Base-by-base conservation (phyloP, 2,888 invertebrate genomes). In the Drosophila melanosoma region DNA sequence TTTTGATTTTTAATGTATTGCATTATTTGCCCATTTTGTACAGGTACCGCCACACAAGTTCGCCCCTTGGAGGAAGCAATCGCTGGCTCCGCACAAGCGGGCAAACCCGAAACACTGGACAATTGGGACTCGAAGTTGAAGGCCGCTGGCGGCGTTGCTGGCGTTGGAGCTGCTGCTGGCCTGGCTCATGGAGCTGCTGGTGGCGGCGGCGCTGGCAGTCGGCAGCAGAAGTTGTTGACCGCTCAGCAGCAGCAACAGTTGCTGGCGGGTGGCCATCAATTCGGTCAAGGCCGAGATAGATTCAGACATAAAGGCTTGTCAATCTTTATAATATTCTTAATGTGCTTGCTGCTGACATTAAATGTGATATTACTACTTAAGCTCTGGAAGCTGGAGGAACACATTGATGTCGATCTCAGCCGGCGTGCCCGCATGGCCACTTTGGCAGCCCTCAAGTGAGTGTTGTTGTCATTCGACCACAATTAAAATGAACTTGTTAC, bases 331-430 rank as follows among this genome's bases (percentile, higher is more conserved):
- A 93, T 94, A 83, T 88, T 93, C 78, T 92, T 95, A 78, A 94
- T 96, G 93, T 94, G 96, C 88, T 93, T 95, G 78, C 94, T 95
- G 80, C 94, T 96, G 78, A 93, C 97, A 85, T 93, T 97, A 87
- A 97, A 97, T 94, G 96, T 96, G 78, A 94, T 97, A 92, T 95
- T 98, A 71, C 97, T 97, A 94, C 96, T 96, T 94, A 96, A 96
- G 93, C 94, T 98, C 81, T 96, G 96, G 96, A 94, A 95, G 81
- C 93, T 96, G 76, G 96, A 97, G 91, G 94, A 95, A 72, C 93
- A 91, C 79, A 92, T 92, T 74, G 93, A 93, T 60, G 87, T 84
- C 70, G 92, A 92, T 84, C 83, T 91, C 79, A 89, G 70, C 61
- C 87, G 81, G 75, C 92, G 92, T 58, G 81, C 90, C 4, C 92